phyloP scores from a whole-genome alignment of 2,113 vertebrate genomes.

The Gadus macrocephalus region DNA sequence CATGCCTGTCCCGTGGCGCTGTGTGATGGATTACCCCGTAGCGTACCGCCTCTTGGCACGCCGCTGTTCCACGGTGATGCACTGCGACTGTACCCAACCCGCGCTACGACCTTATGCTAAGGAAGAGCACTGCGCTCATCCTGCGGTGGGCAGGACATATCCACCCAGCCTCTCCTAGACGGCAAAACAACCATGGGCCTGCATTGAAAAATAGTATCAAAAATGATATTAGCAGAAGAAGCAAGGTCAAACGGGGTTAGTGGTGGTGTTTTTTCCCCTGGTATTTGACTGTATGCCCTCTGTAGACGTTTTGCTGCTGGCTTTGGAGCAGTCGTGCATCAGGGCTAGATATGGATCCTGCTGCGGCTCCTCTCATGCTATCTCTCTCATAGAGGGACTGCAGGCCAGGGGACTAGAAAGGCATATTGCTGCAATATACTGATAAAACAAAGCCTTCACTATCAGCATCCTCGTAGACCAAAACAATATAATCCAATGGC shows the following conservation, averaged over 20 bases:
- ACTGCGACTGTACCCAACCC: slow-evolving; percentile 6
- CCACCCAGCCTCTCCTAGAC: too few species aligned
- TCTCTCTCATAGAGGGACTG: slow-evolving; percentile 25
- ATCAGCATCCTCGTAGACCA: background rate
- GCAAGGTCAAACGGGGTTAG: slow-evolving; percentile 52
- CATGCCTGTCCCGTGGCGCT: slow-evolving; percentile 30
- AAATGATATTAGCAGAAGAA: slow-evolving; percentile 11
- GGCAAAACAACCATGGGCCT: too few species aligned
- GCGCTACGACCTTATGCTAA: slow-evolving; percentile 20
- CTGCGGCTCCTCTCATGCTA: slow-evolving; percentile 23
- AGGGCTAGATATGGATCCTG: slow-evolving; percentile 29
- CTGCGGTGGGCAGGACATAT: slow-evolving; percentile 48
- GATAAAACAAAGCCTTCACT: background rate
- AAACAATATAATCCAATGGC: background rate
- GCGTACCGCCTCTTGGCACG: slow-evolving; percentile 33
- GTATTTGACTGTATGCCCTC: slow-evolving; percentile 13
- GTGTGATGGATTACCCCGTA: slow-evolving; percentile 40
- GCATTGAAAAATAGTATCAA: background rate
- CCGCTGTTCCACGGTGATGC: slow-evolving; percentile 31
- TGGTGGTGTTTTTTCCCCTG: slow-evolving; percentile 16
- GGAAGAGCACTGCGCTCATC: slow-evolving; percentile 24
- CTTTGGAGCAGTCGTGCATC: slow-evolving; percentile 5
- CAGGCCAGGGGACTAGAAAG: slow-evolving; percentile 6
- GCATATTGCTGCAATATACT: slow-evolving; percentile 17
- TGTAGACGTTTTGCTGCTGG: slow-evolving; percentile 18